Percentiles rank a stretch among this genome's conserved stretches.
Evolutionary conservation across 2,797 vertebrate species (phyloP).

Genomic region (Stomatorhinus walkeri): DNA sequence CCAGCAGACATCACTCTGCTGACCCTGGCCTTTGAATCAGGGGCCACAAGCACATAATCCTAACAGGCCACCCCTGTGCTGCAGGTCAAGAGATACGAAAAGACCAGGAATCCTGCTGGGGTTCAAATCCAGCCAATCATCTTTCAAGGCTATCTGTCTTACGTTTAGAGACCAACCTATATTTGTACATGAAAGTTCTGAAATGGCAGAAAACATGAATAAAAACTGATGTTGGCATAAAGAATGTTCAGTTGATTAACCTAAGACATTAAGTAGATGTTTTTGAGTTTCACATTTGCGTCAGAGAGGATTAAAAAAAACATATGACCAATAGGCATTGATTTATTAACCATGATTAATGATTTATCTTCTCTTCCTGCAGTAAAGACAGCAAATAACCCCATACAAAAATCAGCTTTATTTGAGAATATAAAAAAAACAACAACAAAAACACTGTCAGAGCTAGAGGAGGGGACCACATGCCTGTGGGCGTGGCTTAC

Average conservation of each 20-base stretch:
- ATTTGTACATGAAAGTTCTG: neutral
- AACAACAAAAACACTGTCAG: slow-evolving; percentile 7
- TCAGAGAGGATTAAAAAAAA: neutral
- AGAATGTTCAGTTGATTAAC: neutral
- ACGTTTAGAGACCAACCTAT: neutral
- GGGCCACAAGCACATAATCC: neutral
- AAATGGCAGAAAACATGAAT: neutral
- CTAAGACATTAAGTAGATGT: neutral
- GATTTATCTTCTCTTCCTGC: neutral
- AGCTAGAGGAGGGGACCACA: neutral
- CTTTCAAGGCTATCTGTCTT: neutral
- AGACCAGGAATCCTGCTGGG: neutral
- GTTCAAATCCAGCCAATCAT: neutral
- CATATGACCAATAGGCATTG: neutral
- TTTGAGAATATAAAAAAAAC: slow-evolving; percentile 5
- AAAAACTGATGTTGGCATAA: neutral
- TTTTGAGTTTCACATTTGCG: neutral
- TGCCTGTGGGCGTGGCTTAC: neutral
- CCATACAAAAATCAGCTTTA: slow-evolving; percentile 14
- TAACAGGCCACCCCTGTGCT: neutral
- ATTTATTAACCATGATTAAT: neutral
- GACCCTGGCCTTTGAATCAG: neutral
- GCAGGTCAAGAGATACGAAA: neutral
- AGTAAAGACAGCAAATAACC: neutral
- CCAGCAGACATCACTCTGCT: neutral